Percentiles rank a stretch among this genome's conserved stretches.
Evolutionary conservation across 1,140 invertebrate genomes (phyloP).

Genomic region (Chelonus insularis): DNA sequence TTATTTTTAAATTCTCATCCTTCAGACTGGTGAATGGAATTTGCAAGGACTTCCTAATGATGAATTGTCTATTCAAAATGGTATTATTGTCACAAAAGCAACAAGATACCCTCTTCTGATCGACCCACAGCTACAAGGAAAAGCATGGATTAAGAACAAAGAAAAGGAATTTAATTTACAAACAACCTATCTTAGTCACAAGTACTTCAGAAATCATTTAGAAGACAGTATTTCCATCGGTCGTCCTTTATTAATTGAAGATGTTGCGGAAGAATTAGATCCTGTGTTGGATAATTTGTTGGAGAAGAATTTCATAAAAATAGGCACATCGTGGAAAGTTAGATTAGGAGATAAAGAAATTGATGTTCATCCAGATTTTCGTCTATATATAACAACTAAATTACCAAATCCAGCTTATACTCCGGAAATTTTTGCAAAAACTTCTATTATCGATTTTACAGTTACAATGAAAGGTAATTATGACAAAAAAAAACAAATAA

Average conservation of each 20-base stretch:
- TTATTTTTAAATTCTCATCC: too few species aligned
- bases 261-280: conserved; percentile 91
- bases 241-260: conserved; percentile 90
- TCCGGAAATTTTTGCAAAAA: conserved; percentile 94
- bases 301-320: conserved; percentile 98
- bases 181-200: conserved; percentile 94
- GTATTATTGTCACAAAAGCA: conserved; percentile 92
- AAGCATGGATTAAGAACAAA: conserved; percentile 97
- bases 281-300: conserved; percentile 95
- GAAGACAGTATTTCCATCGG: conserved; percentile 93
- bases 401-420: conserved; percentile 94
- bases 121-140: conserved; percentile 96
- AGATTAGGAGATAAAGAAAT: conserved; percentile 95
- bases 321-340: conserved; percentile 92
- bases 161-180: conserved; percentile 88
- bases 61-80: conserved; percentile 94
- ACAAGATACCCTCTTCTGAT: conserved; percentile 91
- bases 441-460: conserved; percentile 96
- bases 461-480: conserved; percentile 96
- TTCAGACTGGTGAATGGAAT: too few species aligned
- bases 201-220: conserved; percentile 93
- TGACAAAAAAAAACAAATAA: too few species aligned
- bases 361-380: conserved; percentile 94
- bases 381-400: conserved; percentile 95
- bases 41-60: conserved; percentile 95